Evolutionary conservation across 2,113 vertebrate species (phyloP).

Genomic region (Prolemur simus): DNA sequence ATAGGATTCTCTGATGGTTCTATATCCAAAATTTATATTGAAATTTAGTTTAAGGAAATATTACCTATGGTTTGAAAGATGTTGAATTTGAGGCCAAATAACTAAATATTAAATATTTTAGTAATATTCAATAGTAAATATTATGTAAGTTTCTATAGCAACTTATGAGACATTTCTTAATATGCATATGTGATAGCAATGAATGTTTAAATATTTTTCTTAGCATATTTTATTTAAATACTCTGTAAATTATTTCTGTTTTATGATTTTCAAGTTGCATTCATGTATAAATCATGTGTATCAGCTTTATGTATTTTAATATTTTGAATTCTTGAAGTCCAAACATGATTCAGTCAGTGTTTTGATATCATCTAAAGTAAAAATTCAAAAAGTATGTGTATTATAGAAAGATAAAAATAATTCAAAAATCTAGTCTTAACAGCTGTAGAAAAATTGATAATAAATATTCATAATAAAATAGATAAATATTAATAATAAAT

Average conservation of each 20-base stretch:
- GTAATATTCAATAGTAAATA: neutral
- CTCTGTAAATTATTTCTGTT: slow-evolving; percentile 57
- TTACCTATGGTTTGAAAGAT: slow-evolving; percentile 29
- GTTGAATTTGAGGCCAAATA: slow-evolving; percentile 49
- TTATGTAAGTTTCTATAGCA: slow-evolving; percentile 47
- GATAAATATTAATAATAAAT: too few species aligned
- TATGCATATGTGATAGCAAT: slow-evolving; percentile 37
- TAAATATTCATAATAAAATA: neutral
- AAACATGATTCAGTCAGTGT: slow-evolving; percentile 11
- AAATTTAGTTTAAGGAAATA: slow-evolving; percentile 39
- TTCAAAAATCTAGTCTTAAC: neutral
- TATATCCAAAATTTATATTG: slow-evolving; percentile 9
- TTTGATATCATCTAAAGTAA: slow-evolving; percentile 30
- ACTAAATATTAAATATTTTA: neutral
- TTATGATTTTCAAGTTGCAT: slow-evolving; percentile 38
- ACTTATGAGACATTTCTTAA: slow-evolving; percentile 28
- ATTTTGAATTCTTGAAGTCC: slow-evolving; percentile 49
- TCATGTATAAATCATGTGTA: slow-evolving; percentile 55
- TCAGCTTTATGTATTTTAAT: slow-evolving; percentile 47
- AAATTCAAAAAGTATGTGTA: slow-evolving; percentile 37
- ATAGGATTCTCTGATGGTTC: slow-evolving; percentile 17
- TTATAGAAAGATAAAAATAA: neutral
- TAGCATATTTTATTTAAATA: slow-evolving; percentile 45
- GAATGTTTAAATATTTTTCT: slow-evolving; percentile 57
- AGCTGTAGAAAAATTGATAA: neutral